Evolutionary conservation across 2,113 vertebrate species (phyloP).

Genomic region (Cheirogaleus medius): DNA sequence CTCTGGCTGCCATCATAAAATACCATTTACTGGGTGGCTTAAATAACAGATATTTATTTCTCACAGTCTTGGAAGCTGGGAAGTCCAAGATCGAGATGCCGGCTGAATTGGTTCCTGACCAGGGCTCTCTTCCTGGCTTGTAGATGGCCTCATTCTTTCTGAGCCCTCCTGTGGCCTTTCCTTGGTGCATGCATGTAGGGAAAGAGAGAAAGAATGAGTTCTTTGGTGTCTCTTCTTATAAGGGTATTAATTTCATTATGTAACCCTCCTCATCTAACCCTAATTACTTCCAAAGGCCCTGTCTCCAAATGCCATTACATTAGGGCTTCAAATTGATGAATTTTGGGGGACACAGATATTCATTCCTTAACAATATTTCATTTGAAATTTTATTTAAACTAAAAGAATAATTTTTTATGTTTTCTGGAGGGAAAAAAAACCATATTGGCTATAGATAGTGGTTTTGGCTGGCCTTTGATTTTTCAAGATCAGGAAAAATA

Average conservation of each 20-base stretch:
- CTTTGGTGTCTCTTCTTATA: background rate
- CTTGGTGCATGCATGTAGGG: background rate
- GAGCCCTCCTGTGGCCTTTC: rapidly evolving
- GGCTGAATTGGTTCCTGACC: rapidly evolving
- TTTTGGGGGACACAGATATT: background rate
- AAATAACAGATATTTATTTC: no score
- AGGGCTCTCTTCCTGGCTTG: background rate
- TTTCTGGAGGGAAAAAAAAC: background rate
- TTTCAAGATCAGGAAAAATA: slow-evolving; percentile 33
- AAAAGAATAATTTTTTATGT: background rate
- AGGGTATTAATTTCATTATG: no score
- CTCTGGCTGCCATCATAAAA: background rate
- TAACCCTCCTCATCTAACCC: no score
- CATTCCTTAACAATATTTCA: background rate
- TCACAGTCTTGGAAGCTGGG: background rate
- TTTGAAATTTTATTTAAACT: background rate
- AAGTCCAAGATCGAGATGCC: background rate
- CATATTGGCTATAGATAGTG: background rate
- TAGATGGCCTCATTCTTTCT: rapidly evolving
- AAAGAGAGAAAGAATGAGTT: background rate
- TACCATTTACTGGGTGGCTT: no score
- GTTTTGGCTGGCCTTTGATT: slow-evolving; percentile 28
- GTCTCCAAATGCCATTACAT: background rate
- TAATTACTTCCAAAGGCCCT: background rate
- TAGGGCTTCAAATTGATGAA: background rate